Evolutionary conservation across 2,113 vertebrate species (phyloP).

Genomic region (Tiliqua scincoides): DNA sequence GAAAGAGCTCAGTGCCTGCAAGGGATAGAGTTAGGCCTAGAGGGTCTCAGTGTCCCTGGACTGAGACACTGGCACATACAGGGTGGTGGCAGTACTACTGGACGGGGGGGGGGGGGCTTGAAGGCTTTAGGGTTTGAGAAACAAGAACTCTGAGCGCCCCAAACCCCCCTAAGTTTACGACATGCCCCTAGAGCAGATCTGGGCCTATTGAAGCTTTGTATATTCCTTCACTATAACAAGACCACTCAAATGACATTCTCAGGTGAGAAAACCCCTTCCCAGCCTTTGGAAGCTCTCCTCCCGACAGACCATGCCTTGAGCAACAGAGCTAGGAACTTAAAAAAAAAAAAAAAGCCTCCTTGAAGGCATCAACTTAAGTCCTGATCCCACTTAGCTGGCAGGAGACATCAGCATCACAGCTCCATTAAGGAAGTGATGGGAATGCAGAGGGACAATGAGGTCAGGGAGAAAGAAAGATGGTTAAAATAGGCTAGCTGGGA

Average conservation of each 20-base stretch:
- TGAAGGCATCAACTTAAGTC: neutral
- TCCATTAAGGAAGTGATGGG: constrained; percentile 1
- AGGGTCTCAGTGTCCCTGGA: too few relatives aligned
- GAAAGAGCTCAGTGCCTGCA: too few relatives aligned
- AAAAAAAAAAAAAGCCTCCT: neutral
- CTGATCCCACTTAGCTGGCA: constrained; percentile 14
- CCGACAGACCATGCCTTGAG: neutral
- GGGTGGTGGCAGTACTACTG: too few relatives aligned
- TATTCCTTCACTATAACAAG: neutral
- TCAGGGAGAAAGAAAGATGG: neutral
- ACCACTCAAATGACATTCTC: neutral
- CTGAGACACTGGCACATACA: too few relatives aligned
- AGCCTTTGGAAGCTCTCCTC: neutral
- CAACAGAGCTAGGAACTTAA: neutral
- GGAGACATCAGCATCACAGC: constrained; percentile 15
- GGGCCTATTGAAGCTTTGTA: neutral
- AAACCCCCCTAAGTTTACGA: too few relatives aligned
- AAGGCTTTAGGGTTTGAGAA: too few relatives aligned
- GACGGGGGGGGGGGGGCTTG: too few relatives aligned
- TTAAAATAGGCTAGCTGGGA: neutral
- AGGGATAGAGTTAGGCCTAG: too few relatives aligned
- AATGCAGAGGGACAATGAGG: constrained; percentile 15
- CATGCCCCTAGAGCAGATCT: neutral
- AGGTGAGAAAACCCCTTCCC: neutral
- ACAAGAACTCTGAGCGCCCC: neutral